Evolutionary conservation across 2,797 vertebrate species (phyloP).

Genomic region (Poeciliopsis turneri): DNA sequence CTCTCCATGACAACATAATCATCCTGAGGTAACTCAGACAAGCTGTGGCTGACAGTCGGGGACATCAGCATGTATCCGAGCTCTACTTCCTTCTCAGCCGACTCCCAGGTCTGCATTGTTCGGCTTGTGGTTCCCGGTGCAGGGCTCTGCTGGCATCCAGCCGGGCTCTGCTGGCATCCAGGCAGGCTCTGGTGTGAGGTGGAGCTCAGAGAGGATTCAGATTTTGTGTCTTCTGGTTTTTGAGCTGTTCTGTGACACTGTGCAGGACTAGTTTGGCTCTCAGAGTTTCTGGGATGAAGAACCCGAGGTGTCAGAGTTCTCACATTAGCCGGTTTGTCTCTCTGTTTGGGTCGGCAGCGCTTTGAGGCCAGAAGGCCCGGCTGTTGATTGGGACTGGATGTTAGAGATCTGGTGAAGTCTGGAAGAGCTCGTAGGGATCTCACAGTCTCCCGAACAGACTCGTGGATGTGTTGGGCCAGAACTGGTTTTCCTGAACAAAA

Average conservation of each 20-base stretch:
- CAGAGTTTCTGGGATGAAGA: slow-evolving; percentile 7
- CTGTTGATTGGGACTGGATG: slow-evolving; percentile 33
- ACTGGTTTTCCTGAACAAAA: slow-evolving; percentile 33
- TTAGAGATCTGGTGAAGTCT: slow-evolving; percentile 62
- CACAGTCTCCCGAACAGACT: slow-evolving; percentile 54
- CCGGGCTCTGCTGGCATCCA: slow-evolving; percentile 2
- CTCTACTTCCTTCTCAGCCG: slow-evolving; percentile 20
- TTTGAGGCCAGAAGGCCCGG: slow-evolving; percentile 41
- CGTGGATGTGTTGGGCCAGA: slow-evolving; percentile 67
- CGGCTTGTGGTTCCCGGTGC: slow-evolving; percentile 12
- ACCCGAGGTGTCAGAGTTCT: neutral
- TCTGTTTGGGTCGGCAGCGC: slow-evolving; percentile 54
- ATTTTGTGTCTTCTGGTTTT: neutral
- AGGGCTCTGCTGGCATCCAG: no score
- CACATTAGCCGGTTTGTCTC: slow-evolving; percentile 34
- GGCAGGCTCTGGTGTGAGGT: slow-evolving; percentile 1
- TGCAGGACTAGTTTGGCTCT: slow-evolving; percentile 15
- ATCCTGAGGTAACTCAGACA: slow-evolving; percentile 37
- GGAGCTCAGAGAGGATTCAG: neutral
- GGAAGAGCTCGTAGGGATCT: slow-evolving; percentile 54
- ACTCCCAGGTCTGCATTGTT: slow-evolving; percentile 22
- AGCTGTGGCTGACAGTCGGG: slow-evolving; percentile 41
- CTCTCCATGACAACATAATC: slow-evolving; percentile 67
- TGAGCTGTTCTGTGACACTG: neutral
- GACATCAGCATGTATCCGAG: slow-evolving; percentile 77